These are phyloP conservation scores for Charanyca ferruginea DNA, from an alignment of 2,888 invertebrate genomes.

Conservation along the genomic window DNA sequence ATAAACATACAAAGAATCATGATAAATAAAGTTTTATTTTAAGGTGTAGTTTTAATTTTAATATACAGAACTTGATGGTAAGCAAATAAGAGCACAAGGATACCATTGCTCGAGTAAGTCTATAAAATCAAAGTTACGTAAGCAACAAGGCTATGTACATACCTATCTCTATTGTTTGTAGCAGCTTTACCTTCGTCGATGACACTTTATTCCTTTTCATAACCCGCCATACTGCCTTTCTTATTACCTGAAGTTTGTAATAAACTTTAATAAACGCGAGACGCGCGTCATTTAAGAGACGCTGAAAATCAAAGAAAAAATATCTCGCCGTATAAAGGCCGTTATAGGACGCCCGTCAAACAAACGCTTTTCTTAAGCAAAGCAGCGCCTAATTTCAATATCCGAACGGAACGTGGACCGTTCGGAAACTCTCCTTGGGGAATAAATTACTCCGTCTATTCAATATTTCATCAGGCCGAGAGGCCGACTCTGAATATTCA, in stretches of 20 bases:
- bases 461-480: conserved; percentile 90
- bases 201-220: conserved; percentile 16
- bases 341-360: conserved; percentile 81
- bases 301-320: conserved; percentile 67
- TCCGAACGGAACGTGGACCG: conserved; percentile 87
- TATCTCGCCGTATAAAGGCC: conserved; percentile 69
- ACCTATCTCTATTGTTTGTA: conserved; percentile 22
- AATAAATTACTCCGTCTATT: conserved; percentile 91
- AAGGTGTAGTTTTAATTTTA: too few relatives aligned
- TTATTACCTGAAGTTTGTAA: conserved; percentile 54
- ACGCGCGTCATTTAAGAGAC: conserved; percentile 58
- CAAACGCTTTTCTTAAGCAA: conserved; percentile 89
- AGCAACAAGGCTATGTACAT: neutral
- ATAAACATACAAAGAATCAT: too few relatives aligned
- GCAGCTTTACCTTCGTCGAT: conserved; percentile 6
- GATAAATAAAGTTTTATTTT: too few relatives aligned
- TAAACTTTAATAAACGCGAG: conserved; percentile 66
- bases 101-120: neutral
- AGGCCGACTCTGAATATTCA: conserved; percentile 90
- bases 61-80: neutral
- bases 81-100: neutral
- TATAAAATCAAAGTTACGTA: neutral
- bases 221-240: conserved; percentile 28
- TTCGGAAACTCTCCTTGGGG: conserved; percentile 88
- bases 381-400: conserved; percentile 91